A percentile compares a stretch with the other conserved stretches of the same genome.
phyloP scores from a whole-genome alignment of 2,113 vertebrate species.

The Gracilinanus agilis region DNA sequence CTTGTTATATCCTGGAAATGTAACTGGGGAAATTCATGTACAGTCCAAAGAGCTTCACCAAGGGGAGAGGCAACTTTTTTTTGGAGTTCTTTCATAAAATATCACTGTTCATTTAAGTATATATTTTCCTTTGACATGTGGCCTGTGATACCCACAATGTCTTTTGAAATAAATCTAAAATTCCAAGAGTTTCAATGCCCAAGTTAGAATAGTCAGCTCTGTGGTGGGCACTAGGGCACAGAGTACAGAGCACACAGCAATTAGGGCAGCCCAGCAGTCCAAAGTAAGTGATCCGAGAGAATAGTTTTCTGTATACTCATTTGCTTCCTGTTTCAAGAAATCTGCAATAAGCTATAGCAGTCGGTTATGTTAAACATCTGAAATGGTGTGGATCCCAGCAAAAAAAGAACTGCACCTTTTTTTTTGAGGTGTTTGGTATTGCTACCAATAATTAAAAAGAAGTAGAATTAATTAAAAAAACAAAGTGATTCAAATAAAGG shows the following conservation, averaged over 20 bases:
- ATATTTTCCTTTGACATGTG: conserved; percentile 54
- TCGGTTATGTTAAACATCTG: neutral
- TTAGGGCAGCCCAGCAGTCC: conserved; percentile 38
- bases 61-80: neutral
- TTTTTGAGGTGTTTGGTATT: neutral
- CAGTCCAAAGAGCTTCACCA: neutral
- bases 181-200: conserved; percentile 46
- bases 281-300: neutral
- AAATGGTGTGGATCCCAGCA: neutral
- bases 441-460: conserved; percentile 36
- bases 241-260: conserved; percentile 30
- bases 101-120: conserved; percentile 50
- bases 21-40: neutral
- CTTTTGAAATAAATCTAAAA: conserved; percentile 59
- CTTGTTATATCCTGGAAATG: neutral
- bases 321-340: conserved; percentile 55
- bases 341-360: neutral
- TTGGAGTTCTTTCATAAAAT: neutral
- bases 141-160: conserved; percentile 12
- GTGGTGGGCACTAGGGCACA: conserved; percentile 24
- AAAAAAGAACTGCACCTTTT: neutral
- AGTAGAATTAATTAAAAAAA: neutral
- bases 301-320: conserved; percentile 13
- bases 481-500: conserved; percentile 43
- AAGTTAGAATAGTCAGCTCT: conserved; percentile 61